These are phyloP conservation scores for Pomatostomus ruficeps DNA, from an alignment of 2,113 vertebrate genomes.

Conservation along the genomic window DNA sequence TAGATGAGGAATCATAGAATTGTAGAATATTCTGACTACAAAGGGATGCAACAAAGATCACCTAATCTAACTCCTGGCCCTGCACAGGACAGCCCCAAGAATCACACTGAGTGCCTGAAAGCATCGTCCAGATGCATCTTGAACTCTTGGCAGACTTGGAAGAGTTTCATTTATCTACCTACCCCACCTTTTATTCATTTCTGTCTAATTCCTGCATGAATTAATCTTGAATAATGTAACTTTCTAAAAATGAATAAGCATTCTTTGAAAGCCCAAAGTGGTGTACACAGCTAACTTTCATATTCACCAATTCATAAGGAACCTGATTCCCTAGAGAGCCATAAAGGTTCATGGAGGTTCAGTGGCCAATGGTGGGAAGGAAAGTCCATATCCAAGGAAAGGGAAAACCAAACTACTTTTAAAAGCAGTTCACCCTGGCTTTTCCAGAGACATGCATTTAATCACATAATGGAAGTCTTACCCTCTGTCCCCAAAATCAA, in stretches of 20 bases:
- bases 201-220: neutral
- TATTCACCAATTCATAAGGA: neutral
- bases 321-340: neutral
- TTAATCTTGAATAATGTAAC: neutral
- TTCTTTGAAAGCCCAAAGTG: neutral
- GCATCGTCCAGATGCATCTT: neutral
- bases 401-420: neutral
- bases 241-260: neutral
- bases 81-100: too few relatives aligned
- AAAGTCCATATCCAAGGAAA: neutral
- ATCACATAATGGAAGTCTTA: neutral
- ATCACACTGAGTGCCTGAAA: neutral
- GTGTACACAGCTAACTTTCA: neutral
- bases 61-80: neutral
- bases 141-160: neutral
- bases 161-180: neutral
- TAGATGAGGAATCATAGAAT: accelerated
- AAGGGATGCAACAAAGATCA: neutral
- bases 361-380: accelerated
- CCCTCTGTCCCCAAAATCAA: neutral
- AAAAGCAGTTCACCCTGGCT: neutral
- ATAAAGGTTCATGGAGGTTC: neutral
- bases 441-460: neutral
- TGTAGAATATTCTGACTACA: neutral
- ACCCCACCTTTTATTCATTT: neutral